These are phyloP conservation scores for Drosophila sp. DNA, from an alignment of 1,140 invertebrate genomes.

Conservation along the genomic window DNA sequence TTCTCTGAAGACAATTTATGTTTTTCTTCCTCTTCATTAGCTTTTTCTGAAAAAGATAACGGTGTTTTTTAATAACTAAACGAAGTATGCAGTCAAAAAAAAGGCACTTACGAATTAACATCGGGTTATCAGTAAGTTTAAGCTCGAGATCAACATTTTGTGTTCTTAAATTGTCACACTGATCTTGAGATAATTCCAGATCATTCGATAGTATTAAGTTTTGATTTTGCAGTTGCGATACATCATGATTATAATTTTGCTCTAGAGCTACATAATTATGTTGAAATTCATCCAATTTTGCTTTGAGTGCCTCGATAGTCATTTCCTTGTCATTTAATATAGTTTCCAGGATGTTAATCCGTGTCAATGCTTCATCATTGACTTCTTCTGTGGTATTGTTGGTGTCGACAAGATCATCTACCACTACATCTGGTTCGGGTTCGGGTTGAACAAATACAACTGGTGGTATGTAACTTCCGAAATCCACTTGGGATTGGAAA, in stretches of 20 bases:
- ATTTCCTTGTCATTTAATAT: slow-evolving; percentile 87
- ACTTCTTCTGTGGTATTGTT: slow-evolving; percentile 47
- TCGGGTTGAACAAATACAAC: slow-evolving; percentile 93
- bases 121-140: slow-evolving; percentile 79
- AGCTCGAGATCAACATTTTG: slow-evolving; percentile 73
- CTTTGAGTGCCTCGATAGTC: slow-evolving; percentile 92
- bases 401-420: slow-evolving; percentile 87
- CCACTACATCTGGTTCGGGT: slow-evolving; percentile 85
- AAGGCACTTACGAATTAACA: slow-evolving; percentile 83
- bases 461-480: slow-evolving; percentile 96
- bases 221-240: slow-evolving; percentile 57
- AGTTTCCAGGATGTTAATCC: slow-evolving; percentile 70
- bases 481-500: slow-evolving; percentile 96
- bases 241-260: slow-evolving; percentile 52
- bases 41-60: slow-evolving; percentile 87
- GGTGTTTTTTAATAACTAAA: neutral
- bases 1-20: slow-evolving; percentile 94
- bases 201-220: slow-evolving; percentile 60
- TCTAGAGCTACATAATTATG: slow-evolving; percentile 50
- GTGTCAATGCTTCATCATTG: slow-evolving; percentile 40
- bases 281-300: slow-evolving; percentile 87
- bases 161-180: slow-evolving; percentile 60
- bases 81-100: too few species aligned
- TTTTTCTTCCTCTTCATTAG: slow-evolving; percentile 90
- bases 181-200: slow-evolving; percentile 57